Evolutionary conservation across 2,888 invertebrate species (phyloP), one percentile per base, ranked within the genome.

Genomic region (Hybos culiciformis): DNA sequence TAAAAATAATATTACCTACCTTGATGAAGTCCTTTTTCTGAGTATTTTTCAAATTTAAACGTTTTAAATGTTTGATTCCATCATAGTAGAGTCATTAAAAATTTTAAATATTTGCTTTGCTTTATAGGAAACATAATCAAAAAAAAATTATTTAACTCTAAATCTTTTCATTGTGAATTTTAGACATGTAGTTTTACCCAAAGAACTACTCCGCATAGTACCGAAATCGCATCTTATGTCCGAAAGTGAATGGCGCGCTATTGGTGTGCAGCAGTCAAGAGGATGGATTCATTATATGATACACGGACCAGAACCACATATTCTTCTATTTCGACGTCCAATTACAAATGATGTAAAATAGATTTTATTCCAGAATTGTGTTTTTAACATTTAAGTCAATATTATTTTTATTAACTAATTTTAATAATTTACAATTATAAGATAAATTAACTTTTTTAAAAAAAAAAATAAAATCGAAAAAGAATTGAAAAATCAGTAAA

Each of bases 251-350:
- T 96, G 96, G 96, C 75, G 96, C 57, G 72, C 80, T 44, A 82
- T 96, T 49, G 96, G 96, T 1, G 91, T 96, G 0, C 92, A 93
- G 64, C 96, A 96, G 64, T 92, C 92, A 56, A 84, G 86, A 55
- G 94, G 94, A 40, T 96, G 96, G 96, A 77, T 90, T 12, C 94
- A 96, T 67, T 96, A 94, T 56, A 93, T 96, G 93, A 83, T 81
- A 50, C 94, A 96, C 66, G 78, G 84, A 56, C 96, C 96, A 60
- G 92, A 93, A 61, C 93, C 92, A 12, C 92, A 92, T 56, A 85
- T 93, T 59, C 68, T 93, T 51, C 72, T 93, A 42, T 93, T 93
- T 69, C 77, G 78, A 63, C 71, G 84, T 61, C 77, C 77, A 60
- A 80, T 75, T 54, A 12, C 29, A 29, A 12, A 12, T 12, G 29